Conservation (phyloP, 2,888 invertebrate species). For the Spilosoma lubricipeda region DNA sequence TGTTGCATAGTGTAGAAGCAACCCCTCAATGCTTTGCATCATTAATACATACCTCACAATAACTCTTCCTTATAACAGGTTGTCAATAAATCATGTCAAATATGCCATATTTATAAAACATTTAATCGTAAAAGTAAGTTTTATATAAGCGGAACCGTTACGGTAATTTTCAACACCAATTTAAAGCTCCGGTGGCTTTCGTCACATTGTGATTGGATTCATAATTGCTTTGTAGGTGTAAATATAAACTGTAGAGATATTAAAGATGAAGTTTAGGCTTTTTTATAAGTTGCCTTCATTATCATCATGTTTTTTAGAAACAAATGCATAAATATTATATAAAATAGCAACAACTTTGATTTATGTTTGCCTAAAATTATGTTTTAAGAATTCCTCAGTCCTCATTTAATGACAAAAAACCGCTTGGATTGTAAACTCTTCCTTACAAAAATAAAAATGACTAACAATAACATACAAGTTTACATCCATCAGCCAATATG, state of each 20-base stretch:
- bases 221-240: conserved; percentile 64
- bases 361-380: neutral
- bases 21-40: neutral
- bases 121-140: conserved; percentile 43
- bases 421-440: neutral
- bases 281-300: neutral
- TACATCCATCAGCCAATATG: neutral
- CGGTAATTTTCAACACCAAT: conserved; percentile 73
- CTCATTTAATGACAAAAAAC: neutral
- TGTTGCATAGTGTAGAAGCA: neutral
- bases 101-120: conserved; percentile 30
- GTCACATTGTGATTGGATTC: conserved; percentile 59
- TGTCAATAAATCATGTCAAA: conserved; percentile 29
- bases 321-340: neutral
- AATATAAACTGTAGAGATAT: conserved; percentile 26
- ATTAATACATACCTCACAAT: neutral
- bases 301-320: neutral
- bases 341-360: neutral
- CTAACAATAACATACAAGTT: neutral
- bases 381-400: too few relatives aligned
- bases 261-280: conserved; percentile 5
- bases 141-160: conserved; percentile 60
- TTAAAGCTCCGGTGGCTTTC: conserved; percentile 64
- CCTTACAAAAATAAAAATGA: neutral
- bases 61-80: conserved; percentile 3